Conservation (phyloP, 2,888 invertebrate species). For the Caenorhabditis plicata region DNA sequence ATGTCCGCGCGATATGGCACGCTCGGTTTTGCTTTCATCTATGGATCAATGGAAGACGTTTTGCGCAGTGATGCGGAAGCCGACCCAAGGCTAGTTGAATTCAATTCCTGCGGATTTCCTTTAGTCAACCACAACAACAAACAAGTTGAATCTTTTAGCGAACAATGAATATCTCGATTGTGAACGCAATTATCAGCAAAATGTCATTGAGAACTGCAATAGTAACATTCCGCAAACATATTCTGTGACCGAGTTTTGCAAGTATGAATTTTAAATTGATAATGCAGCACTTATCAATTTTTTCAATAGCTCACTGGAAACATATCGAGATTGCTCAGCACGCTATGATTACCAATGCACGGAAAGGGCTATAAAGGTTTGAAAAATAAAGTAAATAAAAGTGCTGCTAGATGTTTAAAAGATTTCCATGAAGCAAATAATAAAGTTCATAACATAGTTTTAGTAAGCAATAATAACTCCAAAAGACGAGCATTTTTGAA, state of each 20-base stretch:
- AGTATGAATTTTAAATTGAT: slow-evolving; percentile 11
- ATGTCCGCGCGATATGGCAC: slow-evolving; percentile 24
- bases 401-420: too few species aligned
- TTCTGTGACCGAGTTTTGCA: slow-evolving; percentile 30
- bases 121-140: slow-evolving; percentile 1
- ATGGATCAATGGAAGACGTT: slow-evolving; percentile 39
- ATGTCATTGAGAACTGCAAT: slow-evolving; percentile 21
- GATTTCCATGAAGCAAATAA: too few species aligned
- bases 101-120: not conserved
- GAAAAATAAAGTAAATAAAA: too few species aligned
- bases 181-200: slow-evolving; percentile 30
- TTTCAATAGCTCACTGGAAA: slow-evolving; percentile 15
- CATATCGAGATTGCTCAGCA: slow-evolving; percentile 22
- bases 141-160: slow-evolving; percentile 8
- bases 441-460: too few species aligned
- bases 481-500: too few species aligned
- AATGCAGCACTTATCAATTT: not conserved
- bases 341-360: slow-evolving; percentile 21
- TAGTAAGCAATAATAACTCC: too few species aligned
- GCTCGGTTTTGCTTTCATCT: slow-evolving; percentile 26
- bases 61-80: slow-evolving; percentile 34
- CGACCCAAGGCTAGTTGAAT: slow-evolving; percentile 22
- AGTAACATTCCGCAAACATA: slow-evolving; percentile 18
- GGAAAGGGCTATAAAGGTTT: too few species aligned
- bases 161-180: slow-evolving; percentile 33